Conservation (phyloP, 2,888 invertebrate species). For the Cerceris rybyensis region DNA sequence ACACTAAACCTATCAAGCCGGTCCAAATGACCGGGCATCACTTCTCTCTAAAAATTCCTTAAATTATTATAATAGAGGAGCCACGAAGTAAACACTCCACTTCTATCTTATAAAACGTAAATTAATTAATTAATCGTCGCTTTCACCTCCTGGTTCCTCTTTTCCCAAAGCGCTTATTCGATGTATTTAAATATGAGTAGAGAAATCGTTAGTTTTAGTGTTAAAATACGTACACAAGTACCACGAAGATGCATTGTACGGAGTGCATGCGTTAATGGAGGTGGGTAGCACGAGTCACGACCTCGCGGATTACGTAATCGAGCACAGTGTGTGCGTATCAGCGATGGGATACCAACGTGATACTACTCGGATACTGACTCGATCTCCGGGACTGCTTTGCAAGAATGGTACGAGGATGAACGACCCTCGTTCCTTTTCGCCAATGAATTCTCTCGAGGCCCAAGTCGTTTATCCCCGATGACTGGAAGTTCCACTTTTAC, state of each 20-base stretch:
- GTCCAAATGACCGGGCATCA: too few species aligned
- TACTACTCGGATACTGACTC: too few species aligned
- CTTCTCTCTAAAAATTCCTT: too few species aligned
- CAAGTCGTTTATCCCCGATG: constrained; percentile 27
- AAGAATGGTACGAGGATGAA: constrained; percentile 10
- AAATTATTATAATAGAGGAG: too few species aligned
- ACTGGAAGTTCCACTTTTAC: constrained; percentile 49
- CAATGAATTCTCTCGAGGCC: constrained; percentile 19
- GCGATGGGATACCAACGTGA: constrained; percentile 29
- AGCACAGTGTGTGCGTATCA: constrained; percentile 43
- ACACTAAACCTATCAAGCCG: too few species aligned
- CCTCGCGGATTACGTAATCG: constrained; percentile 63
- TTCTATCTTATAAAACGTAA: too few species aligned
- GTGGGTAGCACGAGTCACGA: constrained; percentile 61
- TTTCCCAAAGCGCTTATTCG: too few species aligned
- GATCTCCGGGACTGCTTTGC: constrained; percentile 39
- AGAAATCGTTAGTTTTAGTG: background rate
- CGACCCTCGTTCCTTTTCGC: constrained; percentile 29
- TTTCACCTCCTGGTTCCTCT: too few species aligned
- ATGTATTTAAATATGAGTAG: too few species aligned
- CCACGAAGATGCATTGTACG: constrained; percentile 9
- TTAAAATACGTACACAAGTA: constrained; percentile 5
- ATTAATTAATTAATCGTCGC: too few species aligned
- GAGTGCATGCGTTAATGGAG: constrained; percentile 53
- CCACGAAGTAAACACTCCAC: too few species aligned